These are phyloP conservation scores for Heptranchias perlo DNA, from an alignment of 2,113 vertebrate species.

Conservation along the genomic window DNA sequence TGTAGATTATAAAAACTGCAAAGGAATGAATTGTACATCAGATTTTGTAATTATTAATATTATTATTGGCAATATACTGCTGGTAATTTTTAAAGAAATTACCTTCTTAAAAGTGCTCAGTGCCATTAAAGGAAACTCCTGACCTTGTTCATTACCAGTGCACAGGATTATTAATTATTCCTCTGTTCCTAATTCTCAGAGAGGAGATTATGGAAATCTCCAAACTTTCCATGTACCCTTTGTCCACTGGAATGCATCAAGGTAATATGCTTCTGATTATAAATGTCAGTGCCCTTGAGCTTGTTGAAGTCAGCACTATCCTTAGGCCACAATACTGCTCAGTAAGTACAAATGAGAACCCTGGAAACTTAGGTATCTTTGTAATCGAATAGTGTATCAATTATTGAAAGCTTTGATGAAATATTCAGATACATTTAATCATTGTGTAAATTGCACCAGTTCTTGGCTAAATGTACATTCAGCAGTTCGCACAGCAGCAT, in stretches of 20 bases:
- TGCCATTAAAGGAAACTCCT: not conserved
- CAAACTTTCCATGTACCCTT: not conserved
- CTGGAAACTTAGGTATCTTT: not conserved
- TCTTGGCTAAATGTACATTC: constrained; percentile 26
- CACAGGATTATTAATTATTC: not conserved
- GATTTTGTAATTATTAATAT: not conserved
- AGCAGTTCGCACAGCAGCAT: constrained; percentile 4
- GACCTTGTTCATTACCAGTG: not conserved
- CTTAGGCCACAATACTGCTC: not conserved
- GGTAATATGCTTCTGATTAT: constrained; percentile 18
- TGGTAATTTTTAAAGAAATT: not conserved
- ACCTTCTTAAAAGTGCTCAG: not conserved
- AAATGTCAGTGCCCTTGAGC: not conserved
- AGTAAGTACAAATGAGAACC: not conserved
- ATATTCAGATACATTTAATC: constrained; percentile 25
- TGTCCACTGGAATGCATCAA: not conserved
- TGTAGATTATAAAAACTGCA: not conserved
- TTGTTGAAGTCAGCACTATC: not conserved
- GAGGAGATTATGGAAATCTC: not conserved
- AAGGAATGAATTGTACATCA: not conserved
- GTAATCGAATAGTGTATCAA: constrained; percentile 16
- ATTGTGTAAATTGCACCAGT: constrained; percentile 13
- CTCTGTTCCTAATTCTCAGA: not conserved
- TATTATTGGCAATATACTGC: not conserved
- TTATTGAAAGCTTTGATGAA: constrained; percentile 37